Percentiles rank a stretch among this genome's conserved stretches.
These are phyloP conservation scores for Ciona savignyi DNA, from an alignment of 23 tunicate species.

Conservation along the genomic window DNA sequence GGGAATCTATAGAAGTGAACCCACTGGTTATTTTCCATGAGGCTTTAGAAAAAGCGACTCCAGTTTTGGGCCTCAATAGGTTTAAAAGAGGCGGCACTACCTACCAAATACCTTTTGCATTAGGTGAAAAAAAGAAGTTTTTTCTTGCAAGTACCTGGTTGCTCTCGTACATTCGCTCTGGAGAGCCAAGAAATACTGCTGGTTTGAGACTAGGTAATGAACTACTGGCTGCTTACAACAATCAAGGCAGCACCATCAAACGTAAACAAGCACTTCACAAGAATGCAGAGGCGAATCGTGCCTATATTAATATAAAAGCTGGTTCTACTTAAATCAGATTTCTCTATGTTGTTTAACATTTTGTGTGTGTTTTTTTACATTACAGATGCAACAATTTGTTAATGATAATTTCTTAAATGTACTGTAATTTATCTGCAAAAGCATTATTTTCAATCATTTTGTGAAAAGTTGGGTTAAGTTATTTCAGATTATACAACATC, in stretches of 20 bases:
- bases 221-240: conserved; percentile 65
- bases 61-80: conserved; percentile 17
- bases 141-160: conserved; percentile 46
- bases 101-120: conserved; percentile 42
- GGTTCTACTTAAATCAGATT: too few relatives aligned
- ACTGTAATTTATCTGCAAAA: too few relatives aligned
- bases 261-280: conserved; percentile 60
- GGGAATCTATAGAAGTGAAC: conserved; percentile 47
- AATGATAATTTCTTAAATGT: too few relatives aligned
- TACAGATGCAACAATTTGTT: too few relatives aligned
- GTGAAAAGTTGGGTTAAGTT: too few relatives aligned
- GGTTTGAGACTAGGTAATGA: conserved; percentile 51
- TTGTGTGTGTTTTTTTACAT: too few relatives aligned
- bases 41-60: conserved; percentile 59
- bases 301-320: conserved; percentile 40
- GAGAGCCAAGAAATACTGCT: conserved; percentile 28
- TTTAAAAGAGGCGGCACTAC: conserved; percentile 18
- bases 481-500: too few relatives aligned
- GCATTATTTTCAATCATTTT: too few relatives aligned
- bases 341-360: too few relatives aligned
- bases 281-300: conserved; percentile 59
- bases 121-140: conserved; percentile 22
- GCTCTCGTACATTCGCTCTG: conserved; percentile 23
- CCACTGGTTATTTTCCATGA: conserved; percentile 52
- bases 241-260: conserved; percentile 64